Percentiles rank a stretch among this genome's conserved stretches.
Evolutionary conservation across 2,113 vertebrate species (phyloP).

Genomic region (Chlorodrepanis virens): DNA sequence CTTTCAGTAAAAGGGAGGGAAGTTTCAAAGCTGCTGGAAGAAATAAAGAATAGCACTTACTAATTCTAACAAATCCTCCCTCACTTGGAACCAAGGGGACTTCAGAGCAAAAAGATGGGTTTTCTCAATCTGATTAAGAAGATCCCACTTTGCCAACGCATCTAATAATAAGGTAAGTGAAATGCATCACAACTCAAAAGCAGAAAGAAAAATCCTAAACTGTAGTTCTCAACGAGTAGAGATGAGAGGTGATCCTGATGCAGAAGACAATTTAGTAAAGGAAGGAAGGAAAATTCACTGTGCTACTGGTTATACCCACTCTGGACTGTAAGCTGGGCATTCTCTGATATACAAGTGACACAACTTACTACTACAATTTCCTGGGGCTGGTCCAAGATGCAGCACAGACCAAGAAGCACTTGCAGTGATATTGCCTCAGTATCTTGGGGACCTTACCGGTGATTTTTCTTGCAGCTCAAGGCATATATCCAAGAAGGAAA

Average conservation of each 20-base stretch:
- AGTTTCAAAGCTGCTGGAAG: neutral
- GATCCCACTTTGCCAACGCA: neutral
- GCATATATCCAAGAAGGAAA: constrained; percentile 88
- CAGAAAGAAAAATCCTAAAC: neutral
- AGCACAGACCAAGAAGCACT: neutral
- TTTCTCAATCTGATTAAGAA: neutral
- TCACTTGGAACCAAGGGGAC: neutral
- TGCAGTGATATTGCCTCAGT: neutral
- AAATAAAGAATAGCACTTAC: neutral
- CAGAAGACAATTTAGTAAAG: neutral
- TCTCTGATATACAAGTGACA: neutral
- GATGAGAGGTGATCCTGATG: neutral
- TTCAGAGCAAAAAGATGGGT: neutral
- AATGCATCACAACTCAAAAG: neutral
- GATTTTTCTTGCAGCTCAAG: constrained; percentile 81
- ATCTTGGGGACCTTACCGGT: constrained; percentile 71
- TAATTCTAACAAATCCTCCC: neutral
- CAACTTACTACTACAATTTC: neutral
- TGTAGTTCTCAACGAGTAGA: neutral
- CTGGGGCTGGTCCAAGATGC: neutral
- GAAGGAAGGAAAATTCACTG: neutral
- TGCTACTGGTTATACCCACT: neutral
- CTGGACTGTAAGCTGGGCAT: neutral
- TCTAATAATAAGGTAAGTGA: neutral
- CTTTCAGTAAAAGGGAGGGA: neutral